Evolutionary conservation across 92 coral and sea anemone species (phyloP), one percentile per base, ranked within the genome.

Genomic region (Palythoa grandis): DNA sequence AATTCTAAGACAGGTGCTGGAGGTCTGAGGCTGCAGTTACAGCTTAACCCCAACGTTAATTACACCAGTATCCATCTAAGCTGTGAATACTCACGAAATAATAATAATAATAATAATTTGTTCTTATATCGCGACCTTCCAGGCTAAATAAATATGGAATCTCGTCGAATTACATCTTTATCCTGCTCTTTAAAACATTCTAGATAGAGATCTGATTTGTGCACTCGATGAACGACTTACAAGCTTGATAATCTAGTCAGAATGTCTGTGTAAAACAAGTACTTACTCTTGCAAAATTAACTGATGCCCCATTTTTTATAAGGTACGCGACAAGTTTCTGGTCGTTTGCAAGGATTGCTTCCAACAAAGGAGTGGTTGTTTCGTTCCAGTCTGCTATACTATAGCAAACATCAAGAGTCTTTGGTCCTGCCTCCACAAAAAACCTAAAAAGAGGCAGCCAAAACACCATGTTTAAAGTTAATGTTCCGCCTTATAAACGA

Each of bases 391-490:
- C 88, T 3, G 90, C 88, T 35, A 94, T 92, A 15, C 68, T 83
- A 79, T 94, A 94, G 24, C 98, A 91, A n/a, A 94, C 90, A 76
- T 94, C 95, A 79, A 94, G 83, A 4, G 92, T 91, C 69, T 80
- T 79, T n/a, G 94, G 94, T 68, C 86, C 89, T 52, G 92, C 89
- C 15, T 79, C 74, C 11, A 88, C 86, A 5, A 91, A 39, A 40
- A 84, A 65, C 79, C 92, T 90, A 53, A 14, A 53, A 47, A 38
- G 9, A 22, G 11, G 6, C 50, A 43, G 50, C 37, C 48, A 50
- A 5, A 43, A 17, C 35, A 13, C 17, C 11, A 57, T 13, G 8
- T 9, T 57, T 10, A 17, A 13, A 16, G 19, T 0, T 2, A 70
- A 70, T 70, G 38, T 14, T 43, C 80, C 13, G 63, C 39, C 65